Conservation (phyloP, 2,113 vertebrate genomes). For the Ciconia boyciana region DNA sequence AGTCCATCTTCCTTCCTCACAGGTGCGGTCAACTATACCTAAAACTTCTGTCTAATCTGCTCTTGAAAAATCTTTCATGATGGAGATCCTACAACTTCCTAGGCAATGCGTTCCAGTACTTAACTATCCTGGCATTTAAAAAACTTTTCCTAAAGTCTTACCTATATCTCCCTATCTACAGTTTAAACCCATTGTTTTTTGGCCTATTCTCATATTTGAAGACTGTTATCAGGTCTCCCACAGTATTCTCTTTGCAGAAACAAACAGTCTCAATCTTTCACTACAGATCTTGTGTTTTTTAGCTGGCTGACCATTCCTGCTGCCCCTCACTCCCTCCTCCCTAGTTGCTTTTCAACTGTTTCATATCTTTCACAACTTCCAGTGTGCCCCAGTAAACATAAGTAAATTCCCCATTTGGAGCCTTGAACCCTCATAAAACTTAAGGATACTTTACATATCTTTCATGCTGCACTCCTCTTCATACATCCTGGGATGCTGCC, state of each 20-base stretch:
- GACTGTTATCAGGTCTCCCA: not conserved
- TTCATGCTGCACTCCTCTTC: not conserved
- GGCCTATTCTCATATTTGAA: not conserved
- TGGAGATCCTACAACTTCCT: not conserved
- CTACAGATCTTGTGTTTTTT: not conserved
- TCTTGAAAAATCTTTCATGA: not conserved
- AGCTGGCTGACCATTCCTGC: not conserved
- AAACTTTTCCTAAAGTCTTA: not conserved
- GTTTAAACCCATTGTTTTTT: not conserved
- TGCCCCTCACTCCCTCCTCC: accelerated
- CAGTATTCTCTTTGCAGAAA: not conserved
- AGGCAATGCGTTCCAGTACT: not conserved
- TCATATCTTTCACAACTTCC: not conserved
- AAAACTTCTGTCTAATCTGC: not conserved
- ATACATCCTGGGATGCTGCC: not conserved
- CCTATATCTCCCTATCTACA: not conserved
- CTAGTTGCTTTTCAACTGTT: not conserved
- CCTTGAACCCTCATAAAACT: accelerated
- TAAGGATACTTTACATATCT: not conserved
- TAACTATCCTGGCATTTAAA: not conserved
- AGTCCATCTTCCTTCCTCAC: not conserved
- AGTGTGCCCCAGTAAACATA: not conserved
- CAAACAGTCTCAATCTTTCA: not conserved
- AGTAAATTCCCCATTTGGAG: not conserved
- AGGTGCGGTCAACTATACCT: not conserved